Percentiles rank a stretch among this genome's conserved stretches.
Conservation (phyloP, 2,797 vertebrate species). For the Neomorphus geoffroyi region DNA sequence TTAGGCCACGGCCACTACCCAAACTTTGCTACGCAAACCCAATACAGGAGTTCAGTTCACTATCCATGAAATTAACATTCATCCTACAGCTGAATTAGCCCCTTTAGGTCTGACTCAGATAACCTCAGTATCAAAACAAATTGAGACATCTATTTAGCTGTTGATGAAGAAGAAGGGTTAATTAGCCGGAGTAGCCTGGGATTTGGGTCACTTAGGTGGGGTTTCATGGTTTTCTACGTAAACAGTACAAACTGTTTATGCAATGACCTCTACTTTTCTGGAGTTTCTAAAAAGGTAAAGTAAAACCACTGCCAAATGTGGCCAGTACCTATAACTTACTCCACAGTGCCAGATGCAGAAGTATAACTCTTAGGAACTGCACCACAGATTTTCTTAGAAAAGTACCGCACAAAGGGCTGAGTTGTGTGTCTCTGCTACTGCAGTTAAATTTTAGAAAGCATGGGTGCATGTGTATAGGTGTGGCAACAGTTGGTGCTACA, state of each 20-base stretch:
- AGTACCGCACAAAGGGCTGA: not conserved
- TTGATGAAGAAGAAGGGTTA: not conserved
- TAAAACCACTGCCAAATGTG: not conserved
- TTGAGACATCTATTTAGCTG: not conserved
- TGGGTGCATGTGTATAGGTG: not conserved
- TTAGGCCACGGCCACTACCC: no score
- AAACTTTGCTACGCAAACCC: no score
- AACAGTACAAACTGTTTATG: not conserved
- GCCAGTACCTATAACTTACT: no score
- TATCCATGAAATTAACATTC: not conserved
- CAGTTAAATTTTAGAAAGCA: not conserved
- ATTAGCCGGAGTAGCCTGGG: not conserved
- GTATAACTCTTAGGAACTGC: not conserved
- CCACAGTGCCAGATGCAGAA: not conserved
- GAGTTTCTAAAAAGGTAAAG: not conserved
- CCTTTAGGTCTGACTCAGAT: not conserved
- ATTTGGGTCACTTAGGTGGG: not conserved
- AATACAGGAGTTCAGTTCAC: not conserved
- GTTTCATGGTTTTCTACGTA: not conserved
- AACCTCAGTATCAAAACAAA: not conserved
- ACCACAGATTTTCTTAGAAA: not conserved
- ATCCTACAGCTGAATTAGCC: not conserved
- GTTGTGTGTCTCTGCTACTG: not conserved
- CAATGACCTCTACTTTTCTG: not conserved
- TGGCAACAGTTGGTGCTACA: not conserved